Conservation (phyloP, 2,888 invertebrate genomes). For the Trileptium ribeirensis region DNA sequence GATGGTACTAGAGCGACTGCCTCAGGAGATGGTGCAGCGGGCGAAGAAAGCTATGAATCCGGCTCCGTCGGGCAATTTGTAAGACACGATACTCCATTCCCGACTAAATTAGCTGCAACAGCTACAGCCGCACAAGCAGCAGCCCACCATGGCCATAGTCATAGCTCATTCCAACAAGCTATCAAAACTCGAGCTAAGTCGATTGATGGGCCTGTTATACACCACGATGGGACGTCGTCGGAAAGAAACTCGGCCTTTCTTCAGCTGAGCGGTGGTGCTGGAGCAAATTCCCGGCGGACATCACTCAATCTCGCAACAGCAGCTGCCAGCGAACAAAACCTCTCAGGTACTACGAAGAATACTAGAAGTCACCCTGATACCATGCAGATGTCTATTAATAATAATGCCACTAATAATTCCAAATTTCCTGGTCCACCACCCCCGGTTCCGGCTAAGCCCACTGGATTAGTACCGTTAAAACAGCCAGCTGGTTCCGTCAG, state of each 20-base stretch:
- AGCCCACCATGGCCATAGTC: not conserved
- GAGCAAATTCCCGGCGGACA: not conserved
- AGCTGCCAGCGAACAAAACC: not conserved
- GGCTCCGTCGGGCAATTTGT: slow-evolving; percentile 44
- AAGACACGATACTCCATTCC: slow-evolving; percentile 84
- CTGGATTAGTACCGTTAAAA: slow-evolving; percentile 39
- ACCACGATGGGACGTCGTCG: not conserved
- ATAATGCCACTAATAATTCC: no score
- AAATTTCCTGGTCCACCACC: not conserved
- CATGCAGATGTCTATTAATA: not conserved
- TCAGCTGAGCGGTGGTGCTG: not conserved
- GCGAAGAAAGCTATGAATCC: slow-evolving; percentile 38
- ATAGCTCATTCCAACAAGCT: not conserved
- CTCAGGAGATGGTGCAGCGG: not conserved
- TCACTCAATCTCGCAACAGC: not conserved
- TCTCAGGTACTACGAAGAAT: no score
- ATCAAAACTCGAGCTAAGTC: not conserved
- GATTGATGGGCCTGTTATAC: not conserved
- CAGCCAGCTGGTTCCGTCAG: slow-evolving; percentile 23
- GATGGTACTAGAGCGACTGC: no score
- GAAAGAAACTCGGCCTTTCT: not conserved
- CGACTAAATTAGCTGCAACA: slow-evolving; percentile 53
- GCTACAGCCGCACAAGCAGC: not conserved
- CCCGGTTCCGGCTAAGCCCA: slow-evolving; percentile 24
- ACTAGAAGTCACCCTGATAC: no score